A percentile compares a stretch with the other conserved stretches of the same genome.
Conservation (phyloP, 2,113 vertebrate species). For the Trinectes maculatus region DNA sequence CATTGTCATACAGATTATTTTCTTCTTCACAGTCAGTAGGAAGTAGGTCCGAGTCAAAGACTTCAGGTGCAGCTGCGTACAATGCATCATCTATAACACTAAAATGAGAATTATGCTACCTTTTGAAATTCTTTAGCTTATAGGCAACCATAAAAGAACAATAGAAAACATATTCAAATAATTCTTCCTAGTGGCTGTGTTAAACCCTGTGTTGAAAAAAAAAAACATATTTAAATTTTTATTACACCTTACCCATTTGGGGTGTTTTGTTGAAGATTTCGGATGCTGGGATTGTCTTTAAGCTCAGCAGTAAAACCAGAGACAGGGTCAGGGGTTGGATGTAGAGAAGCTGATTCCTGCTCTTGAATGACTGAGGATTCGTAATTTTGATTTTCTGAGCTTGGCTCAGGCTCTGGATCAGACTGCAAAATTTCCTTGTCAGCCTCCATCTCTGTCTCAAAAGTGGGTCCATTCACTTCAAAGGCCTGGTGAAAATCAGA, state of each 20-base stretch:
- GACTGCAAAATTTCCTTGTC: slow-evolving; percentile 12
- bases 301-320: slow-evolving; percentile 16
- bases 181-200: no score
- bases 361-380: slow-evolving; percentile 67
- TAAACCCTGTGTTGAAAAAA: no score
- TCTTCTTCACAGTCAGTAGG: slow-evolving; percentile 85
- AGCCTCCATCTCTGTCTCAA: slow-evolving; percentile 29
- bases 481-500: slow-evolving; percentile 68
- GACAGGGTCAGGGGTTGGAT: slow-evolving; percentile 6
- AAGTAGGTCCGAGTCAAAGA: slow-evolving; percentile 77
- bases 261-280: slow-evolving; percentile 81
- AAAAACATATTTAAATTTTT: not conserved
- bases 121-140: not conserved
- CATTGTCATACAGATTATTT: slow-evolving; percentile 82
- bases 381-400: slow-evolving; percentile 56
- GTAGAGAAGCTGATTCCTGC: slow-evolving; percentile 69
- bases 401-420: slow-evolving; percentile 33
- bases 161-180: not conserved
- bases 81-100: slow-evolving; percentile 78
- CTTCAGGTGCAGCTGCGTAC: slow-evolving; percentile 79
- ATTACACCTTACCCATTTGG: slow-evolving; percentile 80
- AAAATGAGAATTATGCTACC: slow-evolving; percentile 4
- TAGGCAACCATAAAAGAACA: not conserved
- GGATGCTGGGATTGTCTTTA: slow-evolving; percentile 80
- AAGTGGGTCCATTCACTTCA: slow-evolving; percentile 59